Percentiles rank a stretch among this genome's conserved stretches.
Conservation (phyloP, 2,888 invertebrate genomes). For the Clitarchus hookeri region DNA sequence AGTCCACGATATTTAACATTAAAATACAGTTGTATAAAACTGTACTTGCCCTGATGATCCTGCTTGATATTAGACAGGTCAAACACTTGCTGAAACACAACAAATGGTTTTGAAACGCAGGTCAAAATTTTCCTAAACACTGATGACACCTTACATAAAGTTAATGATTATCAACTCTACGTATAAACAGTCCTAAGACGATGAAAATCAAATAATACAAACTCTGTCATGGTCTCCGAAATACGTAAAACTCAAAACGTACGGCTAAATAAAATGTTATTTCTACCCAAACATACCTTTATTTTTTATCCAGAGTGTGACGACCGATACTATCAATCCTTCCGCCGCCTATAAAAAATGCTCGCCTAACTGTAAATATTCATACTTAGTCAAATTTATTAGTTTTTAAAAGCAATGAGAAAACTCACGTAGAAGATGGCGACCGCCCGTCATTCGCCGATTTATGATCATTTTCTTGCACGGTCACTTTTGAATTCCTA, state of each 20-base stretch:
- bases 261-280: background rate
- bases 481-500: constrained; percentile 35
- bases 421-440: constrained; percentile 65
- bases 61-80: background rate
- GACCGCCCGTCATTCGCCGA: constrained; percentile 57
- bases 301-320: constrained; percentile 38
- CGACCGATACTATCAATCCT: constrained; percentile 34
- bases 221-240: background rate
- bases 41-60: background rate
- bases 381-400: constrained; percentile 41
- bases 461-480: constrained; percentile 46
- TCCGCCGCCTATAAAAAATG: constrained; percentile 30
- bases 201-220: background rate
- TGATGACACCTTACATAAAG: background rate
- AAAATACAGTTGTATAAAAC: background rate
- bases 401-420: constrained; percentile 50
- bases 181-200: background rate
- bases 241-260: background rate
- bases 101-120: background rate
- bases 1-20: background rate
- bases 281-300: constrained; percentile 38
- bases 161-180: background rate
- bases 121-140: background rate
- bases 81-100: background rate
- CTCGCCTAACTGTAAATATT: constrained; percentile 34